A percentile compares a stretch with the other conserved stretches of the same genome.
These are phyloP conservation scores for Gari tellinella DNA, from an alignment of 2,888 invertebrate species.

Conservation along the genomic window DNA sequence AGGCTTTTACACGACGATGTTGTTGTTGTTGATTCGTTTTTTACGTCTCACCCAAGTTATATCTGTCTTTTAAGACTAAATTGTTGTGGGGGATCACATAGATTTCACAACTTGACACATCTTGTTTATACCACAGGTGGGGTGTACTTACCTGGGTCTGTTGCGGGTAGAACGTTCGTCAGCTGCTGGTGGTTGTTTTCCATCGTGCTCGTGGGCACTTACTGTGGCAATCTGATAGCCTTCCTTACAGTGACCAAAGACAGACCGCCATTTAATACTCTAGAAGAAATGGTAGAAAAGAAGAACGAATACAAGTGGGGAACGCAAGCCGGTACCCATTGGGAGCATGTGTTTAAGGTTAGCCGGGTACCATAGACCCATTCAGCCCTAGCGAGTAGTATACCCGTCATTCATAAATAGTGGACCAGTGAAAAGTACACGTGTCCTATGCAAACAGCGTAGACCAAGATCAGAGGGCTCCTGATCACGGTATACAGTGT, in stretches of 20 bases:
- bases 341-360: constrained; percentile 69
- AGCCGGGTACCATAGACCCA: neutral
- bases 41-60: too few species aligned
- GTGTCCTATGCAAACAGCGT: too few species aligned
- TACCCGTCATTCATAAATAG: too few species aligned
- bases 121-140: too few species aligned
- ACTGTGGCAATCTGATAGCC: constrained; percentile 81
- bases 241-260: constrained; percentile 77
- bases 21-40: too few species aligned
- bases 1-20: too few species aligned
- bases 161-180: constrained; percentile 70
- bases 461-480: too few species aligned
- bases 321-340: constrained; percentile 62
- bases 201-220: constrained; percentile 77
- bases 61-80: too few species aligned
- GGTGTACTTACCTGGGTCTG: constrained; percentile 66
- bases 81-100: too few species aligned
- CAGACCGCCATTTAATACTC: constrained; percentile 71
- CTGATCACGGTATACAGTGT: neutral
- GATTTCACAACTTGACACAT: too few species aligned
- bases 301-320: constrained; percentile 71
- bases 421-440: too few species aligned
- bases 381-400: too few species aligned
- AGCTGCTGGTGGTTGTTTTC: constrained; percentile 75
- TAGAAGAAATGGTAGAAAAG: constrained; percentile 65